These are phyloP conservation scores for Montipora capitata DNA, from an alignment of 92 coral and sea anemone genomes.

Conservation along the genomic window DNA sequence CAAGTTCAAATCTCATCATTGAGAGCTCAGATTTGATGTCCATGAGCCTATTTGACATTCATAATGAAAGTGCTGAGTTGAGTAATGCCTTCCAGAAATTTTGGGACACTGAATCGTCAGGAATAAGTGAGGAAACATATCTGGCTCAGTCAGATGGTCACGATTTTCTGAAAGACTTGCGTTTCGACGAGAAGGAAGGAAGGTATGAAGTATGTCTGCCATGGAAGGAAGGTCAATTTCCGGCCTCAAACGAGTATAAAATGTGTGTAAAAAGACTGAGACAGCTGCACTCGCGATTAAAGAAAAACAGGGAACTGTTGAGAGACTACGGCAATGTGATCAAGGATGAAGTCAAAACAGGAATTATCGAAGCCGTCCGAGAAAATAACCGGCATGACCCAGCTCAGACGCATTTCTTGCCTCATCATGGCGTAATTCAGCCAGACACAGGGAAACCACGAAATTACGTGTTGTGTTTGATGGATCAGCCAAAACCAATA, in stretches of 20 bases:
- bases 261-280: constrained; percentile 61
- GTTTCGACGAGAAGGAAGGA: constrained; percentile 7
- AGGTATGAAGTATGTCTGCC: constrained; percentile 68
- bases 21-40: constrained; percentile 24
- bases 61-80: constrained; percentile 44
- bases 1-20: constrained; percentile 15
- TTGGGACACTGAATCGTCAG: constrained; percentile 61
- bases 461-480: constrained; percentile 50
- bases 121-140: constrained; percentile 9
- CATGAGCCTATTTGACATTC: not conserved
- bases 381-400: constrained; percentile 15
- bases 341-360: constrained; percentile 60
- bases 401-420: constrained; percentile 44
- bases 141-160: constrained; percentile 4
- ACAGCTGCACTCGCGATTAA: constrained; percentile 58
- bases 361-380: constrained; percentile 64
- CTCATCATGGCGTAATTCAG: constrained; percentile 65
- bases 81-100: constrained; percentile 43
- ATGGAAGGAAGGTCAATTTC: constrained; percentile 41
- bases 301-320: constrained; percentile 58
- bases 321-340: constrained; percentile 61
- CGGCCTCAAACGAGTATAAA: constrained; percentile 49
- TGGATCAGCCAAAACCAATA: constrained; percentile 38
- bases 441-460: constrained; percentile 50
- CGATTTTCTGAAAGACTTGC: not conserved